phyloP scores from a whole-genome alignment of 2,113 vertebrate genomes.

The Tragelaphus buxtoni region DNA sequence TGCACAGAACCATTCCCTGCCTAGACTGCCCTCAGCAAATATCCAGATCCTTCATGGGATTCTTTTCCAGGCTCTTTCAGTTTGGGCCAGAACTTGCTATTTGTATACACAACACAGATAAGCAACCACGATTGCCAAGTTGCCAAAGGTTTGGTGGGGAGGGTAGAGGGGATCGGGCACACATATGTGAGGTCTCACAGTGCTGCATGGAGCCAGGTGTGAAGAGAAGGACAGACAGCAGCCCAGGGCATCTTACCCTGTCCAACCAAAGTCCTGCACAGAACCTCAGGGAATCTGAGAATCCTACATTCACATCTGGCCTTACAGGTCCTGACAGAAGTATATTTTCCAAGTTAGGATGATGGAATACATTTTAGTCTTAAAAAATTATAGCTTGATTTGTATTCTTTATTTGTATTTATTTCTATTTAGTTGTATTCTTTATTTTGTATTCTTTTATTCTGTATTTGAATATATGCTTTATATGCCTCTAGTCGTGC shows the following conservation, averaged over 20 bases:
- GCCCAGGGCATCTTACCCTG: not conserved
- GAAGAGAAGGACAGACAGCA: not conserved
- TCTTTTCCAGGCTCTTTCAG: not conserved
- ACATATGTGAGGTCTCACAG: not conserved
- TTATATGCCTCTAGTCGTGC: not conserved
- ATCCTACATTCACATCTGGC: not conserved
- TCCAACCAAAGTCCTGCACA: not conserved
- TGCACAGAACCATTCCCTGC: not conserved
- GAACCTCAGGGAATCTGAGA: not conserved
- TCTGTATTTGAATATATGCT: not conserved
- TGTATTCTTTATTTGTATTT: not conserved
- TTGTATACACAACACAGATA: not conserved
- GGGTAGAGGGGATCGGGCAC: fast-evolving
- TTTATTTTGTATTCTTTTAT: no score
- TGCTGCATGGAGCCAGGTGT: no score
- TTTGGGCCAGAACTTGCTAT: not conserved
- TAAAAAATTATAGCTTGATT: not conserved
- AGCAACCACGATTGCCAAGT: not conserved
- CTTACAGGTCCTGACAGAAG: not conserved
- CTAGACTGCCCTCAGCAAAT: not conserved
- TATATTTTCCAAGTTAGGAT: not conserved
- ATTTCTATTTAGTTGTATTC: no score
- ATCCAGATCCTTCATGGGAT: not conserved
- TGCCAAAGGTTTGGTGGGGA: not conserved
- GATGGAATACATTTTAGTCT: not conserved